Percentiles rank a stretch among this genome's conserved stretches.
These are phyloP conservation scores for Sceliomorpha sp. DNA, from an alignment of 2,888 invertebrate genomes.

Conservation along the genomic window DNA sequence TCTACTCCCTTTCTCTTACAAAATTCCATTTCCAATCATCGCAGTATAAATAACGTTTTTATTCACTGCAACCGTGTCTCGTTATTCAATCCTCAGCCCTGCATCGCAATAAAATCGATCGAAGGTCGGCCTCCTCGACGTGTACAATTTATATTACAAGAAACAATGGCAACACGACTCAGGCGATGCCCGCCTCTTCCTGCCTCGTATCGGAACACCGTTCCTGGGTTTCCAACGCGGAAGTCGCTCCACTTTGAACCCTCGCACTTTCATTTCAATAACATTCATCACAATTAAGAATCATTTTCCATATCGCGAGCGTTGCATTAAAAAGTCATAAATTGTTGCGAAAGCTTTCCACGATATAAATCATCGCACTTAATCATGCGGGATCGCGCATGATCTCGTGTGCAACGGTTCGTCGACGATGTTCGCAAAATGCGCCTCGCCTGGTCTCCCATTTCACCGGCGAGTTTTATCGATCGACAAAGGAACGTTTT, in stretches of 20 bases:
- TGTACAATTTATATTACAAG: constrained; percentile 35
- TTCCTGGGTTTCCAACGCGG: constrained; percentile 39
- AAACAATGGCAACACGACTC: constrained; percentile 40
- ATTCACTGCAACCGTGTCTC: too few species aligned
- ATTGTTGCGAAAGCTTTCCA: too few species aligned
- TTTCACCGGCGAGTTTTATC: too few species aligned
- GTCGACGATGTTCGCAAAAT: too few species aligned
- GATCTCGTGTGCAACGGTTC: too few species aligned
- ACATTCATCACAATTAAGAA: constrained; percentile 38
- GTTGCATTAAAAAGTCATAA: too few species aligned
- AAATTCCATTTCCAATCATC: too few species aligned
- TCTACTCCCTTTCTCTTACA: too few species aligned
- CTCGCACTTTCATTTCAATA: constrained; percentile 37
- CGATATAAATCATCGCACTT: constrained; percentile 15
- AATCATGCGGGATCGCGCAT: too few species aligned
- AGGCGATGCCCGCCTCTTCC: constrained; percentile 33
- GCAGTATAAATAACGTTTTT: too few species aligned
- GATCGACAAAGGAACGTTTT: constrained; percentile 13
- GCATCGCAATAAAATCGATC: constrained; percentile 33
- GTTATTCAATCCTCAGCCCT: too few species aligned
- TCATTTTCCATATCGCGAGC: constrained; percentile 34
- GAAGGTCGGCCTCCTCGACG: constrained; percentile 40
- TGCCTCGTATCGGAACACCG: constrained; percentile 28
- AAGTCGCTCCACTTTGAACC: constrained; percentile 36
- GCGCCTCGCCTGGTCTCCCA: too few species aligned